Percentiles rank a stretch among this genome's conserved stretches.
phyloP scores from a whole-genome alignment of 2,888 invertebrate genomes.

The Xestobium rufovillosum region DNA sequence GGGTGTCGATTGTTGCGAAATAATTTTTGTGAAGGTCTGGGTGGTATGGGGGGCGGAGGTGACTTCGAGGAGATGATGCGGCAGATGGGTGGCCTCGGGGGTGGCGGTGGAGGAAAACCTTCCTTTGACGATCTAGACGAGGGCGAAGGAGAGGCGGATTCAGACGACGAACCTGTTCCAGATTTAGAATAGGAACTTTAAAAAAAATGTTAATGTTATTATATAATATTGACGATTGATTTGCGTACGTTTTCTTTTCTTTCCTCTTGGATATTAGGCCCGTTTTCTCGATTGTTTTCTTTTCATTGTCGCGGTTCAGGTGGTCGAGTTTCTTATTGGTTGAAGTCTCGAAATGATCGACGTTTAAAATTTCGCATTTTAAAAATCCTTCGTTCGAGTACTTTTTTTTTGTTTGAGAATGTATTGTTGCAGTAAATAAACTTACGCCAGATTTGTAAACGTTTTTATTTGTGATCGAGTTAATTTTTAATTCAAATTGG shows the following conservation, averaged over 20 bases:
- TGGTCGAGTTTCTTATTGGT: too few species aligned
- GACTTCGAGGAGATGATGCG: constrained; percentile 17
- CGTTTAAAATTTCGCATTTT: too few species aligned
- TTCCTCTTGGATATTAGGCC: constrained; percentile 1
- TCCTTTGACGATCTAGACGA: constrained; percentile 67
- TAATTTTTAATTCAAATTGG: too few species aligned
- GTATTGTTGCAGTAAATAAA: too few species aligned
- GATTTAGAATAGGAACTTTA: constrained; percentile 65
- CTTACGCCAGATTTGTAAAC: too few species aligned
- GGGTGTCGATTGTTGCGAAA: constrained; percentile 57
- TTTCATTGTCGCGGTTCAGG: too few species aligned
- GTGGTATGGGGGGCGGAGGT: constrained; percentile 47
- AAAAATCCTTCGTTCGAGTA: too few species aligned
- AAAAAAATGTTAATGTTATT: constrained; percentile 12
- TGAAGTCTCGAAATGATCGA: too few species aligned
- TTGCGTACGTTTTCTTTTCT: constrained; percentile 4
- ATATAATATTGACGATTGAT: constrained; percentile 12
- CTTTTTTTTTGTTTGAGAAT: too few species aligned
- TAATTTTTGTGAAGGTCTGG: constrained; percentile 71
- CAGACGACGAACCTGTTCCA: constrained; percentile 73
- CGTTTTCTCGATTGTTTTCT: too few species aligned
- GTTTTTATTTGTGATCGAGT: too few species aligned
- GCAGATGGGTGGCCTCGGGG: constrained; percentile 29
- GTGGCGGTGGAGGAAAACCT: constrained; percentile 54
- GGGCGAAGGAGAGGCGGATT: constrained; percentile 51